These are phyloP conservation scores for Sminthurinus signatus DNA, from an alignment of 1,140 invertebrate genomes.

Conservation along the genomic window DNA sequence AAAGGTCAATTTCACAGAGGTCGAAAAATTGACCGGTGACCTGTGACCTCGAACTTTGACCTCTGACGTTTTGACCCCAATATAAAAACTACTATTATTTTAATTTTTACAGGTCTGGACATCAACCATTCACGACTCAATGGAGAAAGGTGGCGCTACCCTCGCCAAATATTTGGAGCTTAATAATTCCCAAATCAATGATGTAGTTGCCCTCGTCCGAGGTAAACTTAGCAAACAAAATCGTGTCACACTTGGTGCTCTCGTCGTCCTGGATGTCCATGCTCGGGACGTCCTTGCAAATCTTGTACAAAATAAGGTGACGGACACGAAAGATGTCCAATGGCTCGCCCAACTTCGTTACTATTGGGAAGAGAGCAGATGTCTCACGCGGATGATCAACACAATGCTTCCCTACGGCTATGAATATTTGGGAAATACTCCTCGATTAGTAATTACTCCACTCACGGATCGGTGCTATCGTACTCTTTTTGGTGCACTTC, in stretches of 20 bases:
- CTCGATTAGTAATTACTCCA: conserved; percentile 78
- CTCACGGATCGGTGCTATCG: conserved; percentile 87
- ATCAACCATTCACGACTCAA: conserved; percentile 66
- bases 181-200: conserved; percentile 65
- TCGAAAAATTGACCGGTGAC: too few relatives aligned
- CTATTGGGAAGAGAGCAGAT: conserved; percentile 76
- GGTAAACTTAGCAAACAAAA: conserved; percentile 81
- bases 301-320: conserved; percentile 62
- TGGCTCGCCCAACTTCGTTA: conserved; percentile 90
- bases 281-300: conserved; percentile 74
- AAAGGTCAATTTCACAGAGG: too few relatives aligned
- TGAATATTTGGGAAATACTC: conserved; percentile 87
- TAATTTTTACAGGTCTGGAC: too few relatives aligned
- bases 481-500: conserved; percentile 83
- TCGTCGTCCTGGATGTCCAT: conserved; percentile 89
- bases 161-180: conserved; percentile 53
- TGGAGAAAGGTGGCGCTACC: conserved; percentile 52
- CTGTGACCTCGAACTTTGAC: too few relatives aligned
- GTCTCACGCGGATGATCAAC: conserved; percentile 87
- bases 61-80: too few relatives aligned
- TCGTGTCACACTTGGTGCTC: conserved; percentile 77
- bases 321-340: conserved; percentile 70
- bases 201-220: conserved; percentile 78
- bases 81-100: too few relatives aligned
- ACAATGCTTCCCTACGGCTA: conserved; percentile 84